These are phyloP conservation scores for Melanostoma mellinum DNA, from an alignment of 2,888 invertebrate species.

Conservation along the genomic window DNA sequence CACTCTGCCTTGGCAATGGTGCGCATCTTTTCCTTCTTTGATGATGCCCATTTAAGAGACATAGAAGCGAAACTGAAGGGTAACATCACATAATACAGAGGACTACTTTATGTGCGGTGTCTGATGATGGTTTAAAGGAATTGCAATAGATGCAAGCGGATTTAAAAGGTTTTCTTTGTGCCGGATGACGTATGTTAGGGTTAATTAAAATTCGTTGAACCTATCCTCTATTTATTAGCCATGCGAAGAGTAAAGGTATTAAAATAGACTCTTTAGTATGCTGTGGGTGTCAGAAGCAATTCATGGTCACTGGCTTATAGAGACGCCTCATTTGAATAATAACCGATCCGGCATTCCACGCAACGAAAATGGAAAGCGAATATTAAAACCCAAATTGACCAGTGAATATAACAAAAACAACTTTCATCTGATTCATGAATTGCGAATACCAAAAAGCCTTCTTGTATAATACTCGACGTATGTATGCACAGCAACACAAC, in stretches of 20 bases:
- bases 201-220: conserved; percentile 69
- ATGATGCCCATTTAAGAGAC: conserved; percentile 27
- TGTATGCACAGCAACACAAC: conserved; percentile 37
- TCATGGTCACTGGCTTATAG: conserved; percentile 20
- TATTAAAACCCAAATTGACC: conserved; percentile 31
- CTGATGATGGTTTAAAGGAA: conserved; percentile 13
- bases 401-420: background rate
- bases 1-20: background rate
- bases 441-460: conserved; percentile 24
- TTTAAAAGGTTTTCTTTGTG: conserved; percentile 17
- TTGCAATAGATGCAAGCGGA: background rate
- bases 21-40: conserved; percentile 44
- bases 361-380: background rate
- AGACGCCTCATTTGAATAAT: conserved; percentile 51
- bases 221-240: conserved; percentile 39
- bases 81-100: background rate
- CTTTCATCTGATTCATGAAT: conserved; percentile 27
- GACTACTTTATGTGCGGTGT: background rate
- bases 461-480: conserved; percentile 1
- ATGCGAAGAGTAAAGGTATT: background rate
- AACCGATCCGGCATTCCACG: conserved; percentile 35
- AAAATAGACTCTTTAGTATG: conserved; percentile 42
- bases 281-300: conserved; percentile 9
- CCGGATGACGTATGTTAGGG: conserved; percentile 53
- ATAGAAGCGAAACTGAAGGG: conserved; percentile 4